Evolutionary conservation across 1,140 invertebrate species (phyloP).

Genomic region (Danaus melanippus): DNA sequence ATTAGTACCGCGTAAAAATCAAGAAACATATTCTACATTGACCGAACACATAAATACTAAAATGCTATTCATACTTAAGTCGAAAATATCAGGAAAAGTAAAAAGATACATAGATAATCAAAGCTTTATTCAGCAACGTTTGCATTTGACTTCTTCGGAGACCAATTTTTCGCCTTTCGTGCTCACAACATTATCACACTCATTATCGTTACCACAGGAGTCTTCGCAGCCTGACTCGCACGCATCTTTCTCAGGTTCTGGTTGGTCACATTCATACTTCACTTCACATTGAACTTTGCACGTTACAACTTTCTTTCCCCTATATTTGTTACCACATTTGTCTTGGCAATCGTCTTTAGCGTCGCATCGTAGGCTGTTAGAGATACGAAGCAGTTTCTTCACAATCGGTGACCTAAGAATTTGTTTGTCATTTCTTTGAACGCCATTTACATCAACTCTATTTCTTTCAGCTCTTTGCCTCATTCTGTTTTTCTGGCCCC

Average conservation of each 20-base stretch:
- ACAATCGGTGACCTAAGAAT: slow-evolving; percentile 25
- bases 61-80: no score
- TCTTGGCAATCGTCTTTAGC: slow-evolving; percentile 31
- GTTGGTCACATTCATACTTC: slow-evolving; percentile 28
- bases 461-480: no score
- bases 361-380: slow-evolving; percentile 28
- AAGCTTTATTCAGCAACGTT: slow-evolving; percentile 19
- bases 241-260: slow-evolving; percentile 15
- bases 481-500: no score
- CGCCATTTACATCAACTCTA: no score
- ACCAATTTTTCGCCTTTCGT: slow-evolving; percentile 21
- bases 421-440: slow-evolving; percentile 6
- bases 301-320: slow-evolving; percentile 8
- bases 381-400: slow-evolving; percentile 28
- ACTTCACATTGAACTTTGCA: slow-evolving; percentile 20
- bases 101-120: no score
- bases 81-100: no score
- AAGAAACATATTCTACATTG: no score
- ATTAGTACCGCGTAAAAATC: no score
- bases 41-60: no score
- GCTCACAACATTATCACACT: slow-evolving; percentile 16
- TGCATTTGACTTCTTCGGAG: slow-evolving; percentile 12
- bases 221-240: slow-evolving; percentile 23
- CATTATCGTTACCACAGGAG: slow-evolving; percentile 15
- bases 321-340: slow-evolving; percentile 22